Conservation (phyloP, 2,888 invertebrate species). For the Glyphotaelius pellucidus region DNA sequence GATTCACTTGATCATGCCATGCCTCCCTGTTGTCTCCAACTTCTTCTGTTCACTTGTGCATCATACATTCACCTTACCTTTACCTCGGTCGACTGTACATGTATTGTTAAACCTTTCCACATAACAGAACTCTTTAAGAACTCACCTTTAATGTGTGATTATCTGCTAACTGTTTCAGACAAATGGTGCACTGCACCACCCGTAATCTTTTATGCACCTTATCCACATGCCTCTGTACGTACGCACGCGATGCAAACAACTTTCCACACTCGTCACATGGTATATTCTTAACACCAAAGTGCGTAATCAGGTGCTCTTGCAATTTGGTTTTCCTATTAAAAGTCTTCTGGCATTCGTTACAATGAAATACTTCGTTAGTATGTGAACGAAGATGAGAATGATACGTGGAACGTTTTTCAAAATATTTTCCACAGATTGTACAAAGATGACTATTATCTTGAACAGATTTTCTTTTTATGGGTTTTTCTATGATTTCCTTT, state of each 20-base stretch:
- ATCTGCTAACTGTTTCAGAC: slow-evolving; percentile 51
- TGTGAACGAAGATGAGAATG: slow-evolving; percentile 54
- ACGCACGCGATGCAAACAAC: slow-evolving; percentile 50
- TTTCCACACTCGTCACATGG: slow-evolving; percentile 59
- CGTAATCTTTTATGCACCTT: slow-evolving; percentile 55
- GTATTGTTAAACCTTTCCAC: too few relatives aligned
- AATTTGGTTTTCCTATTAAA: slow-evolving; percentile 56
- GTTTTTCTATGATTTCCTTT: slow-evolving; percentile 23
- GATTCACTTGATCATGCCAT: too few relatives aligned
- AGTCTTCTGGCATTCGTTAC: slow-evolving; percentile 54
- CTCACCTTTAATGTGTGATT: slow-evolving; percentile 57
- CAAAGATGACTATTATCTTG: slow-evolving; percentile 56
- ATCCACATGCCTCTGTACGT: slow-evolving; percentile 54
- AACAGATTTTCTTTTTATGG: slow-evolving; percentile 17
- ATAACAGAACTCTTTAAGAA: not conserved
- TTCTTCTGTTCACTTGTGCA: too few relatives aligned
- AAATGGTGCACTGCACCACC: slow-evolving; percentile 48
- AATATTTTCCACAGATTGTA: slow-evolving; percentile 58
- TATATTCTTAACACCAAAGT: slow-evolving; percentile 59
- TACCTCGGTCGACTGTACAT: too few relatives aligned
- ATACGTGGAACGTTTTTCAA: slow-evolving; percentile 50
- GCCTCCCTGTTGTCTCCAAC: too few relatives aligned
- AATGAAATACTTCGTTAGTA: slow-evolving; percentile 25
- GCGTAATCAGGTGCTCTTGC: slow-evolving; percentile 56
- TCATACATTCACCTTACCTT: too few relatives aligned